Evolutionary conservation across 2,113 vertebrate species (phyloP), one percentile per base, ranked within the genome.

Genomic region (Catharus bicknelli): DNA sequence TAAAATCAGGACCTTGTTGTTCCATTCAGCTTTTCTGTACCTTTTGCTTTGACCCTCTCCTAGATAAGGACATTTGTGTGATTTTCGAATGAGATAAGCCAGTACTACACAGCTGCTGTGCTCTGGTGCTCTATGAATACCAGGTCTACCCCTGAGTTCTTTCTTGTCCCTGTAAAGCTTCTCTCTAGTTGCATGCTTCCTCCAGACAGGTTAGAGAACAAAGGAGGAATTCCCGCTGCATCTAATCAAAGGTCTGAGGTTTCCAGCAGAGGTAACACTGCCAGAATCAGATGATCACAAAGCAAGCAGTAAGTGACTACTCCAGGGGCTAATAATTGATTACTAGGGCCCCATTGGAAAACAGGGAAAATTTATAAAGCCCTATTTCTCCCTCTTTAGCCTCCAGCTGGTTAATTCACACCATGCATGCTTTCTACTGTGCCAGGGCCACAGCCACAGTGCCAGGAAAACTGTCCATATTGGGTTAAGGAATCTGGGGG

Each of bases 231-330:
- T 87, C 84, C 94, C 90, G 80, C 90, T 83, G 94, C 42, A 47
- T 55, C 36, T 83, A 90, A 97, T 96, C 92, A 97, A 91, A 96
- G 74, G 90, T 67, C 64, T 95, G 83, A 91, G 57, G 67, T 83
- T 96, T 97, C 92, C 87, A 88, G 93, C 91, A 83, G 95, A 83
- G 86, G 45, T 68, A 90, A 72, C 84, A 23, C 85, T 64, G 79
- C 27, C 63, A 90, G 92, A 84, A 86, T 70, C 85, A 81, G 54
- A 67, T 73, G 74, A 97, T 97, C 89, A 94, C 76, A 95, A 48
- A 89, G 45, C 30, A 77, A 91, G 67, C 57, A 78, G 42, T 78
- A 84, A 74, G 73, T 59, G 58, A 43, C 81, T 77, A 57, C 72
- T 92, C 48, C 55, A 66, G 90, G 59, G 53, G 18, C 53, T 93